These are phyloP conservation scores for Rhodophaea formosa DNA, from an alignment of 2,888 invertebrate species.

Conservation along the genomic window DNA sequence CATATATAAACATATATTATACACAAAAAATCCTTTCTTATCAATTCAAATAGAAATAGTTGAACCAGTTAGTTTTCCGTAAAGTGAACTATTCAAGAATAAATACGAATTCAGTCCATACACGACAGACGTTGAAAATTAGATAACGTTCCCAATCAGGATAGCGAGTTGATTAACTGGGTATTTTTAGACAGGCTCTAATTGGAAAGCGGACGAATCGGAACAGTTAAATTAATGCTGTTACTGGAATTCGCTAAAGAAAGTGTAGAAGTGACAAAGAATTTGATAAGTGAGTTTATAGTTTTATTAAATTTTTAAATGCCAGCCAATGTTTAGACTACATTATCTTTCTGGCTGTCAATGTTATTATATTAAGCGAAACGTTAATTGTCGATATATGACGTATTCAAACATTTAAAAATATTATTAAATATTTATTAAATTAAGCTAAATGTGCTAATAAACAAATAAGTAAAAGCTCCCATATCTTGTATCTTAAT, in stretches of 20 bases:
- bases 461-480: no score
- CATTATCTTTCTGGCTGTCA: no score
- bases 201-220: slow-evolving; percentile 18
- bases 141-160: slow-evolving; percentile 13
- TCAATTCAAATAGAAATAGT: no score
- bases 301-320: no score
- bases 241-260: neutral
- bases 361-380: neutral
- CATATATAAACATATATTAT: no score
- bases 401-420: neutral
- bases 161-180: slow-evolving; percentile 15
- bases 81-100: neutral
- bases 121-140: slow-evolving; percentile 8
- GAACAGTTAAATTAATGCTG: slow-evolving; percentile 13
- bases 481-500: no score
- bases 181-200: slow-evolving; percentile 15
- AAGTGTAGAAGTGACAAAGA: neutral
- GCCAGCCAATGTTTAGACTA: no score
- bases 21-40: no score
- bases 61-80: neutral
- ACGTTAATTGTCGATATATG: neutral
- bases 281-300: no score
- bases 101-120: neutral
- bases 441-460: no score
- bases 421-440: no score